Evolutionary conservation across 2,113 vertebrate genomes (phyloP).

Genomic region (Calidris pugnax): DNA sequence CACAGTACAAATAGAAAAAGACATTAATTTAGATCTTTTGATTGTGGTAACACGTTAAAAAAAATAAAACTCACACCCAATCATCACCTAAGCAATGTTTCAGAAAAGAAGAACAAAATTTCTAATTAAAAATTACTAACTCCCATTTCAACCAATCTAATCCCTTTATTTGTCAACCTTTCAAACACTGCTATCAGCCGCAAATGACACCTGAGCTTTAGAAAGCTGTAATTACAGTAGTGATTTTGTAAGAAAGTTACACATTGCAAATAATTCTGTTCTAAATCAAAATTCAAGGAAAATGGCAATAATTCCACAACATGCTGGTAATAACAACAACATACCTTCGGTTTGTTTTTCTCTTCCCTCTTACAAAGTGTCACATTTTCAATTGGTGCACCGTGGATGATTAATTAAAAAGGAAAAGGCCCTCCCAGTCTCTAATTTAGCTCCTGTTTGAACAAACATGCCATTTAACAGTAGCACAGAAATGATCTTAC

Average conservation of each 20-base stretch:
- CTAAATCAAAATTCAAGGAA: neutral
- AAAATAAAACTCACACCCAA: neutral
- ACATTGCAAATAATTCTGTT: neutral
- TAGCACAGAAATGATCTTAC: fast-evolving
- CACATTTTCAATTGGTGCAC: neutral
- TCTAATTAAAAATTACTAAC: slow-evolving; percentile 38
- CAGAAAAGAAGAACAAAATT: neutral
- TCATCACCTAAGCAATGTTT: neutral
- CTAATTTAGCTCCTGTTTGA: neutral
- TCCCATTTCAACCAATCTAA: neutral
- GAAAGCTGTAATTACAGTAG: slow-evolving; percentile 11
- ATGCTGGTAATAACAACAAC: neutral
- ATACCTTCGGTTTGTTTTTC: neutral
- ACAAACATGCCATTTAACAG: neutral
- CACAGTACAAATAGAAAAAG: neutral
- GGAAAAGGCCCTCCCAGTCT: neutral
- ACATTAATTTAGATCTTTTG: neutral
- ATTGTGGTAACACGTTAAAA: neutral
- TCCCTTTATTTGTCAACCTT: slow-evolving; percentile 29
- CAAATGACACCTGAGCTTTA: neutral
- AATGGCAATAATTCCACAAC: neutral
- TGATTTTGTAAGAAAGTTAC: neutral
- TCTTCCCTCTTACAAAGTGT: neutral
- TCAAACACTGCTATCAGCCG: neutral
- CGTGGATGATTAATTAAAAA: neutral